Base-by-base conservation (phyloP, 2,797 vertebrate genomes). In the Lycodopsis pacificus region DNA sequence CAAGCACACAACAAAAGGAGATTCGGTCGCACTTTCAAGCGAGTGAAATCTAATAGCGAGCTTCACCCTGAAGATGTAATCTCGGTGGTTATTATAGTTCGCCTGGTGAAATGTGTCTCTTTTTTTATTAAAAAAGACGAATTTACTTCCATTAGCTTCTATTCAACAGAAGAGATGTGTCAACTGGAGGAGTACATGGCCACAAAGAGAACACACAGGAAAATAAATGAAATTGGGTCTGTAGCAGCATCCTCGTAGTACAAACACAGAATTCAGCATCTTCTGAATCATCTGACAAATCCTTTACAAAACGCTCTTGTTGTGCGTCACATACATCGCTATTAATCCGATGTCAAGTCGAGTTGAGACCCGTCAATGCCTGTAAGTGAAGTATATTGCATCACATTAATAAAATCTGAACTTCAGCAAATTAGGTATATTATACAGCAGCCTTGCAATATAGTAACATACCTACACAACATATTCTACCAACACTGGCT, bases 1-100 rank as follows among this genome's bases (percentile, higher is more conserved):
- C 67, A 80, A 86, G 73, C 74, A 0, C 3, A 59, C 69, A 20
- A 78, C 54, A 77, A 67, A 49, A 82, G 72, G 76, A 48, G 57
- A 76, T 13, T 4, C 20, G 38, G 30, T 68, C 27, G 63, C 44
- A 27, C 38, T 81, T 81, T 58, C 17, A 63, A 67, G 36, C 15
- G 66, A 61, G 27, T 38, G 25, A 72, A 68, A 75, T 78, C 40
- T 53, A 63, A 77, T 27, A 67, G 27, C 20, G 9, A 15, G 51
- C 59, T 58, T 57, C 42, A 62, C 78, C 20, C 8, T 51, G 7
- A 58, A 53, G 79, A 83, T 75, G 46, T 59, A 12, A 76, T 81
- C 73, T 51, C 0, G 1, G n/a, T 13, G 32, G 32, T 77, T 78
- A 76, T 71, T 67, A 58, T 66, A 42, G 51, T 76, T 66, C 63